These are phyloP conservation scores for Euwallacea similis DNA, from an alignment of 1,140 invertebrate genomes.

Conservation along the genomic window DNA sequence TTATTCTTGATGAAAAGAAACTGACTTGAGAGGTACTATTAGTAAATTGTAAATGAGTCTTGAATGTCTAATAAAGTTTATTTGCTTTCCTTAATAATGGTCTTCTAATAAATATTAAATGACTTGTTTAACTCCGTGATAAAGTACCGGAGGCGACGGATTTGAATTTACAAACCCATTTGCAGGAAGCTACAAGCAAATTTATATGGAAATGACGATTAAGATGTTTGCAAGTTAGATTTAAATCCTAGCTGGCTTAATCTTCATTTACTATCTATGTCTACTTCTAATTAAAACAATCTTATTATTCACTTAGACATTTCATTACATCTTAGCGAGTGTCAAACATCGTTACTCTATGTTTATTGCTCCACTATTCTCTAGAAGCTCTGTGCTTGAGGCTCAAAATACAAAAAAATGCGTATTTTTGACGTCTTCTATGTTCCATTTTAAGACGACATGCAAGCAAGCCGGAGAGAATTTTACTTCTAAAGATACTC, in stretches of 20 bases:
- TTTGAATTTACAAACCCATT: conserved; percentile 26
- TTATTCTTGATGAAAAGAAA: no score
- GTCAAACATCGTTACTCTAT: no score
- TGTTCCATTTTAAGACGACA: conserved; percentile 30
- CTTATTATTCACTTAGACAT: no score
- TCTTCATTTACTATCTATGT: no score
- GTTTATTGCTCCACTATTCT: no score
- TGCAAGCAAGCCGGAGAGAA: conserved; percentile 42
- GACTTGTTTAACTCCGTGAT: neutral
- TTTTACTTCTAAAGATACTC: conserved; percentile 18
- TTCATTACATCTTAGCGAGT: neutral
- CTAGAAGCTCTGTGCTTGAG: no score
- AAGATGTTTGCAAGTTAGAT: conserved; percentile 2
- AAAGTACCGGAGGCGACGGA: conserved; percentile 6
- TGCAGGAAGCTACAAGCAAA: conserved; percentile 15
- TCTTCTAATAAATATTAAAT: no score
- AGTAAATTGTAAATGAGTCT: no score
- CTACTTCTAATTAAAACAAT: no score
- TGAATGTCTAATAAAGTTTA: no score
- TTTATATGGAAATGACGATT: conserved; percentile 25
- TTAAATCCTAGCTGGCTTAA: neutral
- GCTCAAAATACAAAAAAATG: conserved; percentile 13
- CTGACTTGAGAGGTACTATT: no score
- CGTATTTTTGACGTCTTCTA: conserved; percentile 28
- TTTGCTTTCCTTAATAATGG: no score